Percentiles rank a stretch among this genome's conserved stretches.
These are phyloP conservation scores for Ifrita kowaldi DNA, from an alignment of 2,113 vertebrate species.

Conservation along the genomic window DNA sequence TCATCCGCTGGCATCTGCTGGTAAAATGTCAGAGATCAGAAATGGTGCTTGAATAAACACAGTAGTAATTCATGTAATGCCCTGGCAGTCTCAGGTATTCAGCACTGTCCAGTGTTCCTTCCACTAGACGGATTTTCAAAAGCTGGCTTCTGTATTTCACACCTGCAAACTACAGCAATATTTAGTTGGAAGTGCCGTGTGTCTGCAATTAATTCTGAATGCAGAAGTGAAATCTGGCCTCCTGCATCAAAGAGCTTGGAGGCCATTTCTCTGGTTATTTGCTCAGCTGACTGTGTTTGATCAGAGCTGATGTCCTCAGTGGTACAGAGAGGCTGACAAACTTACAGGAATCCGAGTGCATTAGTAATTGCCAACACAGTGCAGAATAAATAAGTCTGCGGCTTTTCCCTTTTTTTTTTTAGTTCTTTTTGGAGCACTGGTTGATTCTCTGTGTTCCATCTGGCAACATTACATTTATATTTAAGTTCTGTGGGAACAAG, in stretches of 20 bases:
- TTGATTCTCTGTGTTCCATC: not conserved
- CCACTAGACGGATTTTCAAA: not conserved
- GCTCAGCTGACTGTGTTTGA: slow-evolving; percentile 51
- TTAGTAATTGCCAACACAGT: not conserved
- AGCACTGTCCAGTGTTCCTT: not conserved
- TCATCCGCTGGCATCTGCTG: not conserved
- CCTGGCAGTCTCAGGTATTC: not conserved
- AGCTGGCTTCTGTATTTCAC: slow-evolving; percentile 48
- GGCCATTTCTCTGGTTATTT: slow-evolving; percentile 28
- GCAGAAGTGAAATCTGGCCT: slow-evolving; percentile 25
- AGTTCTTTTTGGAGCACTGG: not conserved
- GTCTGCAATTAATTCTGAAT: slow-evolving; percentile 4
- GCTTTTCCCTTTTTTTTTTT: not conserved
- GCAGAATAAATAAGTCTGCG: not conserved
- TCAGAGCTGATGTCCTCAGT: not conserved
- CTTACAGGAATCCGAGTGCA: not conserved
- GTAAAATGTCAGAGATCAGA: not conserved
- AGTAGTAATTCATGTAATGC: not conserved
- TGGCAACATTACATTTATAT: not conserved
- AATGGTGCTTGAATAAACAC: not conserved
- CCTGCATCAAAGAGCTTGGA: not conserved
- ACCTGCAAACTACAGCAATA: slow-evolving; percentile 50
- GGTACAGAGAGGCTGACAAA: not conserved
- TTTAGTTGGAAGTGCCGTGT: slow-evolving; percentile 14
- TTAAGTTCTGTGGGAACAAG: not conserved